Base-by-base conservation (phyloP, 2,113 vertebrate species). In the Corvus moneduloides region DNA sequence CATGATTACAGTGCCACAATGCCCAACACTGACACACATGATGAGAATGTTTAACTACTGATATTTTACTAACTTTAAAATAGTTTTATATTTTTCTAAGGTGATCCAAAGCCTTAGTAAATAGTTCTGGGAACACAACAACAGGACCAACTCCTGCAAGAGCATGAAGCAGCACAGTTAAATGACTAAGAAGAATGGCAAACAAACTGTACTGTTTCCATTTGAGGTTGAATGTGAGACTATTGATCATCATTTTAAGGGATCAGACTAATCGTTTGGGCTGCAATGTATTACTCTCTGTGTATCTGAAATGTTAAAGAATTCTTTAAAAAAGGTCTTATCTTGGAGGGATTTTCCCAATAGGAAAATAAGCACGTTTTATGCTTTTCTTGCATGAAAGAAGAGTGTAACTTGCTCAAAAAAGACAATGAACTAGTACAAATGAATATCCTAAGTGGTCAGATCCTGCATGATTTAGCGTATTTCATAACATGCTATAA, bases 81-180 rank as follows among this genome's bases (percentile, higher is more conserved):
- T 14, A 67, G 9, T 23, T 44, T 7, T 48, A n/a, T 26, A n/a
- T 55, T 84, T 84, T 76, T 39, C n/a, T 54, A 63, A 71, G 21
- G 33, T 43, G 2, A 20, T 44, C 30, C 6, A 23, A 87, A 62
- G 21, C 33, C 9, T 90, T 24, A 37, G 19, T 33, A 67, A 54
- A 49, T 28, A 41, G 7, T n/a, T 76, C 33, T 39, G 19, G 32
- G 21, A 79, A 86, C n/a, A 56, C 6, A 41, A 51, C 10, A 52
- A 18, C 13, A 41, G 32, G 15, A 32, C 67, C 1, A 1, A 4
- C 0, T 1, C 5, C 11, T 0, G 0, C 7, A 52, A 32, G 6
- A 39, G 12, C 46, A 54, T 14, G 22, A 46, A 66, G 81, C 12
- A 9, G 12, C 10, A 54, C 12, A 54, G 18, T 35, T 58, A 76